Evolutionary conservation across 2,113 vertebrate genomes (phyloP), one percentile per base, ranked within the genome.

Genomic region (Urocynchramus pylzowi): DNA sequence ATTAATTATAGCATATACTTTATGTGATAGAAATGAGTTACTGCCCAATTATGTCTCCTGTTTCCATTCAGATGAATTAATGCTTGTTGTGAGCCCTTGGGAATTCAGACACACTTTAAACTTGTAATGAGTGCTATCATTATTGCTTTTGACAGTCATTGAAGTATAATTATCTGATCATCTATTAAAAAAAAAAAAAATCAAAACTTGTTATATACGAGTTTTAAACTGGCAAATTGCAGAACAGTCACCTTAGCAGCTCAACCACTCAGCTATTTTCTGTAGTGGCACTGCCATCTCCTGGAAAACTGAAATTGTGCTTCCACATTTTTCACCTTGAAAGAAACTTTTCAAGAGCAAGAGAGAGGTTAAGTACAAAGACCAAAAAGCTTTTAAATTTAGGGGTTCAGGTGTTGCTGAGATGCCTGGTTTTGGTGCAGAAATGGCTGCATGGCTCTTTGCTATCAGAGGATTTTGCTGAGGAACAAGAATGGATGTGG

Each of bases 201-300:
- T 84, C 84, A 94, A 80, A 97, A 93, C 83, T 93, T 94, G 67
- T 93, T 90, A 94, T 84, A 67, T 64, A 84, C 70, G 87, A 93
- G 73, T 81, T 96, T 88, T 74, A 91, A 89, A 60, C 68, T 89
- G 87, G 56, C 81, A 93, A 80, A 95, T 94, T 87, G 74, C 27
- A n/a, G 89, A 95, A 52, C 78, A 90, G 74, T 74, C 93, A 96
- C 95, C 90, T 81, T 35, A 87, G 79, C 11, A 88, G 67, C 37
- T 2, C 35, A 63, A n/a, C 61, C 0, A 3, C 63, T 78, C 37
- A 17, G 74, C n/a, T 91, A 8, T 94, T 97, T 95, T 87, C 96
- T 95, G 92, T 96, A 97, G 73, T 87, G 85, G 93, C 91, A 97
- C 95, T 97, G 97, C 97, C 97, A 98, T 87, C 97, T 97, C 80